Percentiles rank a stretch among this genome's conserved stretches.
These are phyloP conservation scores for Montipora foliosa DNA, from an alignment of 64 coral and sea anemone genomes.

Conservation along the genomic window DNA sequence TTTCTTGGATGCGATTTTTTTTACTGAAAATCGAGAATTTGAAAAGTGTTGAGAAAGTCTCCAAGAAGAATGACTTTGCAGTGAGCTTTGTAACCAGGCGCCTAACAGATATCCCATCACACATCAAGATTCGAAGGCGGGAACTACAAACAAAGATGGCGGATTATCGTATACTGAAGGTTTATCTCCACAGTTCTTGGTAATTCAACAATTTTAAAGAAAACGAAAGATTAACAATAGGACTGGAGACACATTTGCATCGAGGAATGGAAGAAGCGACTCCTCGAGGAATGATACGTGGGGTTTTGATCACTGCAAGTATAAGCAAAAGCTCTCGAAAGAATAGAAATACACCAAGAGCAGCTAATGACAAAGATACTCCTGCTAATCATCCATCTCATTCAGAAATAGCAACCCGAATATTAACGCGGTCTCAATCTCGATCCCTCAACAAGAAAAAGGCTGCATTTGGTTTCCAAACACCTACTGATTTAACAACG, in stretches of 20 bases:
- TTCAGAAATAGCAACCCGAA: slow-evolving; percentile 15
- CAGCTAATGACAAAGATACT: neutral
- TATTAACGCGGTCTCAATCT: slow-evolving; percentile 41
- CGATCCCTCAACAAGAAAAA: slow-evolving; percentile 62
- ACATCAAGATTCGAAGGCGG: slow-evolving; percentile 25
- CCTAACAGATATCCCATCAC: slow-evolving; percentile 28
- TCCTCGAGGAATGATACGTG: slow-evolving; percentile 44
- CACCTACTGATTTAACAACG: slow-evolving; percentile 64
- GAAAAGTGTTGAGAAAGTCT: neutral
- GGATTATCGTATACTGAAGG: neutral
- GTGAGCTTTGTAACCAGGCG: neutral
- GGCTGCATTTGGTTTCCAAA: neutral
- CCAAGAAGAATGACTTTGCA: slow-evolving; percentile 69
- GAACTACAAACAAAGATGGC: slow-evolving; percentile 70
- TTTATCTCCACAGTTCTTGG: too few species aligned
- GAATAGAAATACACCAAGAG: neutral
- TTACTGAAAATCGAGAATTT: neutral
- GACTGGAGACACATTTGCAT: neutral
- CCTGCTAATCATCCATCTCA: slow-evolving; percentile 1
- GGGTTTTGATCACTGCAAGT: slow-evolving; percentile 2
- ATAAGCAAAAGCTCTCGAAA: neutral
- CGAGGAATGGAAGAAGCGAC: slow-evolving; percentile 30
- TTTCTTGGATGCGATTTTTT: slow-evolving; percentile 7
- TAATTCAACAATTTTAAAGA: too few species aligned
- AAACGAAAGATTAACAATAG: too few species aligned